Conservation (phyloP, 2,888 invertebrate genomes). For the Chrysodeixis includens region DNA sequence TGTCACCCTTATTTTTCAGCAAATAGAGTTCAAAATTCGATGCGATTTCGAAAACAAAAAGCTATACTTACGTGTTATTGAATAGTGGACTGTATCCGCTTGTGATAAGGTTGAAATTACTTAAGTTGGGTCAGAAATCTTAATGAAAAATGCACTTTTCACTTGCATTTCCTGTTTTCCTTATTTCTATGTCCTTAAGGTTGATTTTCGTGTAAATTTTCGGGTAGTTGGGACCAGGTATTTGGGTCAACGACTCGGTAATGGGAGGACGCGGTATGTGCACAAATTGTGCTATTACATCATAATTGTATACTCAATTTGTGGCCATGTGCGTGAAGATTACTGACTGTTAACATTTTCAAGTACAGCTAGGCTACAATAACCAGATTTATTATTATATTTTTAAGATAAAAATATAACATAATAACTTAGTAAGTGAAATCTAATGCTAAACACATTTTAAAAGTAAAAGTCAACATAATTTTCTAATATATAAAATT, state of each 20-base stretch:
- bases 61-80: background rate
- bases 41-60: background rate
- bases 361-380: background rate
- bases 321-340: slow-evolving; percentile 43
- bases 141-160: background rate
- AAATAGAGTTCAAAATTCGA: slow-evolving; percentile 10
- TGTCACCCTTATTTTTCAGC: background rate
- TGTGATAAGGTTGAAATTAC: background rate
- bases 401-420: too few species aligned
- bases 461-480: too few species aligned
- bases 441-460: too few species aligned
- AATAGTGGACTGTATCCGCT: background rate
- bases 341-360: slow-evolving; percentile 1
- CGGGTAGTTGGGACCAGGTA: slow-evolving; percentile 18
- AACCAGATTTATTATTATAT: too few species aligned
- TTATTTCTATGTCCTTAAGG: background rate
- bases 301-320: slow-evolving; percentile 49
- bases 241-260: slow-evolving; percentile 52
- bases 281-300: slow-evolving; percentile 43
- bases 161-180: background rate
- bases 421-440: too few species aligned
- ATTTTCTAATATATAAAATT: too few species aligned
- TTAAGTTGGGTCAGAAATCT: background rate
- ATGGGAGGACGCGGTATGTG: slow-evolving; percentile 32
- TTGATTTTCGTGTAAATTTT: slow-evolving; percentile 8